Percentiles rank a stretch among this genome's conserved stretches.
Conservation (phyloP, 2,113 vertebrate genomes). For the Zootoca vivipara region DNA sequence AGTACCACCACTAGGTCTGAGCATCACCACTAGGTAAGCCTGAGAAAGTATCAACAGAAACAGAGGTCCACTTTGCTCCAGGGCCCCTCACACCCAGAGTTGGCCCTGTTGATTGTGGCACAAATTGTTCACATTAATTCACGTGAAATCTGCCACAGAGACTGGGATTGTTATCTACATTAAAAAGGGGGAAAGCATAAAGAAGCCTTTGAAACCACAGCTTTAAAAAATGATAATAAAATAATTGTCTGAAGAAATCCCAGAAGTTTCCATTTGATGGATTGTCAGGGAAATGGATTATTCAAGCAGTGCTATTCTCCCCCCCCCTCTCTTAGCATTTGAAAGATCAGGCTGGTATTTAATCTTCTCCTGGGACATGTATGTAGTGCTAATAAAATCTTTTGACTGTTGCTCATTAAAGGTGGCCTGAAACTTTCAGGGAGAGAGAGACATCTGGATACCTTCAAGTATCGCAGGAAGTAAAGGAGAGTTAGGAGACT, state of each 20-base stretch:
- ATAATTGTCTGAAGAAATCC: conserved; percentile 19
- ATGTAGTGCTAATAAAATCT: conserved; percentile 21
- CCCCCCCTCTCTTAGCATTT: not conserved
- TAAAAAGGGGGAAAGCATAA: not conserved
- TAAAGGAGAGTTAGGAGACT: not conserved
- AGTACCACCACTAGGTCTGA: too few relatives aligned
- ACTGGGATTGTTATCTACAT: not conserved
- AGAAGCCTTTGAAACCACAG: not conserved
- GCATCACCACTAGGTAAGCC: too few relatives aligned
- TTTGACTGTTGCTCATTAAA: conserved; percentile 46
- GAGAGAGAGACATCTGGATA: not conserved
- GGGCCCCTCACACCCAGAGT: too few relatives aligned
- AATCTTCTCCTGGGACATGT: conserved; percentile 20
- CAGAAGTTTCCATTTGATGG: conserved; percentile 24
- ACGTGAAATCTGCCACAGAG: not conserved
- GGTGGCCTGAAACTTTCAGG: conserved; percentile 10
- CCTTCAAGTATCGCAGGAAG: not conserved
- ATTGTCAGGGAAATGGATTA: conserved; percentile 23
- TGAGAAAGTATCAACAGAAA: too few relatives aligned
- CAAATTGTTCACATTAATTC: not conserved
- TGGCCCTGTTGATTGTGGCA: not conserved
- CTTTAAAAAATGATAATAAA: conserved; percentile 21
- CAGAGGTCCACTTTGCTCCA: too few relatives aligned
- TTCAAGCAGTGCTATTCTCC: conserved; percentile 6
- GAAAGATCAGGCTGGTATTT: conserved; percentile 27